phyloP scores from a whole-genome alignment of 2,113 vertebrate species.

The Cricetomys ansorgei region DNA sequence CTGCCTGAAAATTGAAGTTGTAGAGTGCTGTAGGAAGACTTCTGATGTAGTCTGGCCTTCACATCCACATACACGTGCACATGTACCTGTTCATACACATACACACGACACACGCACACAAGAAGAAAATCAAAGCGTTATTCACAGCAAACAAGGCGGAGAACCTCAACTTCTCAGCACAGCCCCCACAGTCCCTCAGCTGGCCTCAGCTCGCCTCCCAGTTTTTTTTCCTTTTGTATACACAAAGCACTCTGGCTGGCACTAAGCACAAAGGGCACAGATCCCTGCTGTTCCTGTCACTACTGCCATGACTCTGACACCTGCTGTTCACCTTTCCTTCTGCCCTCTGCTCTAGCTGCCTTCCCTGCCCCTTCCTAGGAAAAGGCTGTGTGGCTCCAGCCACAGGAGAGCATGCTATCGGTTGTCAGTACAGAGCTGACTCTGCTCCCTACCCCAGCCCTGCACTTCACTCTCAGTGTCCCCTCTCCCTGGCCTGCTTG shows the following conservation, averaged over 20 bases:
- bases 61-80: neutral
- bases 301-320: rapidly evolving
- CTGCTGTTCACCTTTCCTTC: neutral
- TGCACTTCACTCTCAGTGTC: rapidly evolving
- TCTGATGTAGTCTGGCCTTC: neutral
- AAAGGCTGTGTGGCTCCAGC: neutral
- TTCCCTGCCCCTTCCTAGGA: neutral
- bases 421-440: neutral
- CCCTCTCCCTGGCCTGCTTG: neutral
- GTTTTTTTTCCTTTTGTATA: too few species aligned
- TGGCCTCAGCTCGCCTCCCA: neutral
- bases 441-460: neutral
- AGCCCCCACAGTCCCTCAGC: neutral
- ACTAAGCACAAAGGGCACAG: neutral
- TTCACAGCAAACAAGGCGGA: neutral
- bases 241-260: rapidly evolving
- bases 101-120: neutral
- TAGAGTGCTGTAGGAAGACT: neutral
- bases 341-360: neutral
- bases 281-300: rapidly evolving
- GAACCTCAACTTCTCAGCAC: rapidly evolving
- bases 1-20: neutral
- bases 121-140: too few species aligned
- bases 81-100: neutral
- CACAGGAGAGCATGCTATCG: neutral